phyloP scores from a whole-genome alignment of 2,113 vertebrate species.

The Solea solea region DNA sequence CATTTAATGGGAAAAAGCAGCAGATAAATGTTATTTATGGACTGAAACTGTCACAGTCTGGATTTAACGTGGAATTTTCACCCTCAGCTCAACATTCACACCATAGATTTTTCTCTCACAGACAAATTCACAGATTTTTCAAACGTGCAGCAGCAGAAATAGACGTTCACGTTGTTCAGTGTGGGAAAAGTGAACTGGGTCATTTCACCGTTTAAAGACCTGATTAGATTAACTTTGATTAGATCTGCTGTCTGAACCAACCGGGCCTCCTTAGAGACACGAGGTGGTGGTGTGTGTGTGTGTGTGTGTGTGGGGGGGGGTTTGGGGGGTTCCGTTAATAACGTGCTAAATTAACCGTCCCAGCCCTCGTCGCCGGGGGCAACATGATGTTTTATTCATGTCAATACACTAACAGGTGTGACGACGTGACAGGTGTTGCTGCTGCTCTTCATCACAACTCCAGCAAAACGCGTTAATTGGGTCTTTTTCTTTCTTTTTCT shows the following conservation, averaged over 20 bases:
- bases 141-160: conserved; percentile 47
- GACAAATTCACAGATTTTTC: conserved; percentile 11
- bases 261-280: conserved; percentile 44
- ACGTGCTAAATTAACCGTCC: conserved; percentile 69
- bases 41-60: no score
- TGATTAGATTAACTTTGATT: conserved; percentile 74
- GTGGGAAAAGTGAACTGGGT: conserved; percentile 69
- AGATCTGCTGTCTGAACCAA: conserved; percentile 51
- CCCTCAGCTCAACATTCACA: not conserved
- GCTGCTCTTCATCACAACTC: conserved; percentile 39
- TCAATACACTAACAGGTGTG: conserved; percentile 63
- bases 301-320: not conserved
- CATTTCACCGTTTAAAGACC: conserved; percentile 58
- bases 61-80: no score
- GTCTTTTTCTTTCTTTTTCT: conserved; percentile 12
- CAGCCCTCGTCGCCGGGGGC: conserved; percentile 46
- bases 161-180: conserved; percentile 49
- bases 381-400: conserved; percentile 76
- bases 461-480: conserved; percentile 69
- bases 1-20: no score
- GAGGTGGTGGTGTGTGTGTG: not conserved
- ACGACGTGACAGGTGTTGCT: conserved; percentile 63
- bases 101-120: not conserved
- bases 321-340: conserved; percentile 55
- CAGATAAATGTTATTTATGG: no score